Evolutionary conservation across 2,797 vertebrate species (phyloP).

Genomic region (Tenualosa thibaudeaui): DNA sequence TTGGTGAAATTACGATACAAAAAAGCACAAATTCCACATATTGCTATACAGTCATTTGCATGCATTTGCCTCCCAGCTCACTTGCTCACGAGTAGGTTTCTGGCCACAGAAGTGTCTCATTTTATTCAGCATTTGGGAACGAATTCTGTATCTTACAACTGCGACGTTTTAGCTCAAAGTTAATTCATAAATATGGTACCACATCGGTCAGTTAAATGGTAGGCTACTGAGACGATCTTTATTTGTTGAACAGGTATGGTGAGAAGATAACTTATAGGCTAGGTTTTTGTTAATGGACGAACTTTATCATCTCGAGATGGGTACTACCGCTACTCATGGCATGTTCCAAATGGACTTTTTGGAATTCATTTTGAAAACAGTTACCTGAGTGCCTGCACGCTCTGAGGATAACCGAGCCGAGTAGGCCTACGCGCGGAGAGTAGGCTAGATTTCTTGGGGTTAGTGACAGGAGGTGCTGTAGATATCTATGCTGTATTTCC

Average conservation of each 20-base stretch:
- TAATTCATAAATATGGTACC: neutral
- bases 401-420: neutral
- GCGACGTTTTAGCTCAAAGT: neutral
- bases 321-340: constrained; percentile 5
- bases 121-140: neutral
- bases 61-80: neutral
- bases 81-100: neutral
- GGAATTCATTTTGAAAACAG: constrained; percentile 9
- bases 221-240: neutral
- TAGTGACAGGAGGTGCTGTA: constrained; percentile 33
- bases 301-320: neutral
- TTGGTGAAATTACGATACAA: constrained; percentile 27
- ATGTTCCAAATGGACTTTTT: neutral
- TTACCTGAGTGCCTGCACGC: constrained; percentile 17
- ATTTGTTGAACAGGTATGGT: constrained; percentile 1
- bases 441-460: constrained; percentile 22
- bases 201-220: neutral
- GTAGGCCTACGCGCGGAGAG: constrained; percentile 12
- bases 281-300: constrained; percentile 6
- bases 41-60: neutral
- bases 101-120: neutral
- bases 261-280: neutral
- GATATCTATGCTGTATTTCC: constrained; percentile 36
- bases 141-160: neutral
- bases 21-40: neutral